Evolutionary conservation across 1,140 invertebrate species (phyloP).

Genomic region (Aporrectodea caliginosa): DNA sequence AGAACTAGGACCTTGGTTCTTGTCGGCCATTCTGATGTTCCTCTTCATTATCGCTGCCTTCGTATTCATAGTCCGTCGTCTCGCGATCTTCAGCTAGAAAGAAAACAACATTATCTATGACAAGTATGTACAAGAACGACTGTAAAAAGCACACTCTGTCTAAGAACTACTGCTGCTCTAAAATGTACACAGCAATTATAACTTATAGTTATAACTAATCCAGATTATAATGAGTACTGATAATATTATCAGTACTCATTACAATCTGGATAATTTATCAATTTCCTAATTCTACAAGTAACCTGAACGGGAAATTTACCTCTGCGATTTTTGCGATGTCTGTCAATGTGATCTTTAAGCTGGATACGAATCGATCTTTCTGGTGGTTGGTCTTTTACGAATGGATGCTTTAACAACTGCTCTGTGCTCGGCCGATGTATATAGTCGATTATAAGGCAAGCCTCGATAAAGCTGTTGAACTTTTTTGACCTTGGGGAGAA

Average conservation of each 20-base stretch:
- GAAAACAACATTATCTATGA: no score
- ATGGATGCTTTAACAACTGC: conserved; percentile 92
- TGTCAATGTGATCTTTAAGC: conserved; percentile 98
- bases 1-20: conserved; percentile 21
- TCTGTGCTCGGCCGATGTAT: conserved; percentile 97
- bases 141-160: no score
- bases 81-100: conserved; percentile 44
- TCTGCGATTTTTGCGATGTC: conserved; percentile 56
- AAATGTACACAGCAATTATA: no score
- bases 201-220: no score
- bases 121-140: no score
- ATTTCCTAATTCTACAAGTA: no score
- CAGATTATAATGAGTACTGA: no score
- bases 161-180: no score
- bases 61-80: conserved; percentile 52
- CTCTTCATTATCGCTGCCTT: conserved; percentile 53
- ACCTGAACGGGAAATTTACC: neutral
- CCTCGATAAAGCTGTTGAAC: conserved; percentile 71
- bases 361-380: conserved; percentile 96
- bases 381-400: conserved; percentile 94
- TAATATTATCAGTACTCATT: no score
- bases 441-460: conserved; percentile 92
- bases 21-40: conserved; percentile 40
- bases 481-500: conserved; percentile 57
- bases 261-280: no score